A percentile compares a stretch with the other conserved stretches of the same genome.
These are phyloP conservation scores for Pongo abelii DNA, from an alignment of 2,113 vertebrate genomes.

Conservation along the genomic window DNA sequence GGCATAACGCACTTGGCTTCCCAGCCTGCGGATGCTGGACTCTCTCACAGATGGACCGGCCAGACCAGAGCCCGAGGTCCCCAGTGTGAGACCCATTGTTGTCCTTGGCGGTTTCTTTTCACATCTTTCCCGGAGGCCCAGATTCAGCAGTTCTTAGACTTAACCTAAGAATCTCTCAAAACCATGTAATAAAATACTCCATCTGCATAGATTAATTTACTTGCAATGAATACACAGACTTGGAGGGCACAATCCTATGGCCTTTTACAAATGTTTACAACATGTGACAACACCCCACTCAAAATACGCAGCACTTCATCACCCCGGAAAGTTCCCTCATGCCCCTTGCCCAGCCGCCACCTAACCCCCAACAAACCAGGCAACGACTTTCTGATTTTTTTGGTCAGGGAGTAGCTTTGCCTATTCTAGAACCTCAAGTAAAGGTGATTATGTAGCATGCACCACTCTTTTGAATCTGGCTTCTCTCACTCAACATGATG, in stretches of 20 bases:
- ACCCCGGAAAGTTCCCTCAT: neutral
- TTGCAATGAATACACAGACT: too few relatives aligned
- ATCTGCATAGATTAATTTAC: neutral
- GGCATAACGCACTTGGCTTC: too few relatives aligned
- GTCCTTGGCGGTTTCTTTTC: too few relatives aligned
- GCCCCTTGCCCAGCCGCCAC: neutral
- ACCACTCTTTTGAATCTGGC: neutral
- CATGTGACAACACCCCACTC: neutral
- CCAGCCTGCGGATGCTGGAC: neutral
- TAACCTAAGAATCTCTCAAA: neutral
- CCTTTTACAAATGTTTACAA: too few relatives aligned
- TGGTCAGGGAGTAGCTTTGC: neutral
- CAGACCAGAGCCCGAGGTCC: neutral
- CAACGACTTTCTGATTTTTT: too few relatives aligned
- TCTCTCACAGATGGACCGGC: neutral
- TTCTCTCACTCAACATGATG: neutral
- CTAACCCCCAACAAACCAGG: neutral
- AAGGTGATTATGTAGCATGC: rapidly evolving
- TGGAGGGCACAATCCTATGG: too few relatives aligned
- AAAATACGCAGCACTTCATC: rapidly evolving
- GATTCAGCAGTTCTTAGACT: rapidly evolving
- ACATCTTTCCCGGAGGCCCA: neutral
- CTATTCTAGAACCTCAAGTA: neutral
- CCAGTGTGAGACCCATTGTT: rapidly evolving
- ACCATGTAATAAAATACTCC: neutral